A percentile compares a stretch with the other conserved stretches of the same genome.
Conservation (phyloP, 2,888 invertebrate species). For the Leucophora obtusa region DNA sequence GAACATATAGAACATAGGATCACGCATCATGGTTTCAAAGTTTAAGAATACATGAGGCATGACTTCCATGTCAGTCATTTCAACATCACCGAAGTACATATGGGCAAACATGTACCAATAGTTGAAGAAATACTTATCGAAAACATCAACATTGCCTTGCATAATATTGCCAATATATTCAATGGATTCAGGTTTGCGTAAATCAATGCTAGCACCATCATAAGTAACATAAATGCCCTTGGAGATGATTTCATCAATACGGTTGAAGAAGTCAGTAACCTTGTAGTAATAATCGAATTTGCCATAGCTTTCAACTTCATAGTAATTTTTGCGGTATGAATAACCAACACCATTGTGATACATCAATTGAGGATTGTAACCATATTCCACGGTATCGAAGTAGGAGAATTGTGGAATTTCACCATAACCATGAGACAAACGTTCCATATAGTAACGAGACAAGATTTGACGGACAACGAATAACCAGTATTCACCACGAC, state of each 20-base stretch:
- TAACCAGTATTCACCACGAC: conserved; percentile 84
- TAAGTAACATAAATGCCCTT: conserved; percentile 74
- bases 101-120: conserved; percentile 71
- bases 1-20: conserved; percentile 86
- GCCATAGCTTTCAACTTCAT: conserved; percentile 70
- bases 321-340: conserved; percentile 80
- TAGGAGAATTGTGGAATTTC: conserved; percentile 81
- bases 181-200: conserved; percentile 82
- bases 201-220: conserved; percentile 79
- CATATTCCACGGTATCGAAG: conserved; percentile 79
- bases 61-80: conserved; percentile 68
- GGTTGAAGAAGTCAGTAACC: conserved; percentile 76
- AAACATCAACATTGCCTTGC: conserved; percentile 80
- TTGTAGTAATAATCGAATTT: conserved; percentile 71
- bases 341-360: conserved; percentile 82
- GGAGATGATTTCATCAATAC: conserved; percentile 80
- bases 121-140: conserved; percentile 73
- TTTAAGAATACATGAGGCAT: conserved; percentile 81
- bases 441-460: conserved; percentile 85
- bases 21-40: conserved; percentile 84
- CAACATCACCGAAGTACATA: conserved; percentile 71
- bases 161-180: conserved; percentile 84
- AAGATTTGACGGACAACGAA: conserved; percentile 84
- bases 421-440: conserved; percentile 83
- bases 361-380: conserved; percentile 82